Conservation (phyloP, 2,888 invertebrate species). For the Hofmannophila pseudospretella region DNA sequence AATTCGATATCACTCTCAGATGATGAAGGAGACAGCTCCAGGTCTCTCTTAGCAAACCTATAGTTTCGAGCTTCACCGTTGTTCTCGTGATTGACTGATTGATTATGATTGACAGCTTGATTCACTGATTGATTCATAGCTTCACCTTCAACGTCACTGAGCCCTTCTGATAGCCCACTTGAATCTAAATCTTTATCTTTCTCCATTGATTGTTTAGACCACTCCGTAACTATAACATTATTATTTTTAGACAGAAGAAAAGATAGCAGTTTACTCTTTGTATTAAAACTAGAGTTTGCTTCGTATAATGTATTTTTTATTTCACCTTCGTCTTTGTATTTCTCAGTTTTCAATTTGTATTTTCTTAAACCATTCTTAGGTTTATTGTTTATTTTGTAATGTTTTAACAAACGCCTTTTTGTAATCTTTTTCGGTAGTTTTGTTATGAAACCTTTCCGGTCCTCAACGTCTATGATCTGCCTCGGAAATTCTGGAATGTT, state of each 20-base stretch:
- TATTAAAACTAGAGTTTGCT: conserved; percentile 37
- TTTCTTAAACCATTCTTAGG: conserved; percentile 18
- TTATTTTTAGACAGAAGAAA: conserved; percentile 30
- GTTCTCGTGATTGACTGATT: conserved; percentile 21
- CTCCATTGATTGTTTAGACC: conserved; percentile 31
- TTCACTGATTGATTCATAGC: conserved; percentile 26
- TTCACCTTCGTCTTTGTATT: conserved; percentile 36
- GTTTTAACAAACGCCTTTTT: conserved; percentile 21
- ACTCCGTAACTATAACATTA: conserved; percentile 28
- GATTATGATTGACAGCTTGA: conserved; percentile 18
- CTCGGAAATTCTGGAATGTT: conserved; percentile 63
- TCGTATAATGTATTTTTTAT: conserved; percentile 32
- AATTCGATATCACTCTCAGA: conserved; percentile 56
- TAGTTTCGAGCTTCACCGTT: conserved; percentile 16
- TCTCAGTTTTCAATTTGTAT: conserved; percentile 28
- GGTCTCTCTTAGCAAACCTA: conserved; percentile 45
- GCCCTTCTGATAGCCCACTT: conserved; percentile 30
- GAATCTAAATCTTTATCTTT: conserved; percentile 17
- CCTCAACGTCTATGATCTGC: conserved; percentile 51
- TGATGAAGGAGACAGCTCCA: conserved; percentile 47
- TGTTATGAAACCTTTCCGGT: conserved; percentile 45
- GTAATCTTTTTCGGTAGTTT: conserved; percentile 16
- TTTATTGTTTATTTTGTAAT: conserved; percentile 26
- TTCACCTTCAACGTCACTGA: conserved; percentile 32
- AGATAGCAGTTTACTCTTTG: conserved; percentile 39